Evolutionary conservation across 2,888 invertebrate species (phyloP).

Genomic region (Mystacides longicornis): DNA sequence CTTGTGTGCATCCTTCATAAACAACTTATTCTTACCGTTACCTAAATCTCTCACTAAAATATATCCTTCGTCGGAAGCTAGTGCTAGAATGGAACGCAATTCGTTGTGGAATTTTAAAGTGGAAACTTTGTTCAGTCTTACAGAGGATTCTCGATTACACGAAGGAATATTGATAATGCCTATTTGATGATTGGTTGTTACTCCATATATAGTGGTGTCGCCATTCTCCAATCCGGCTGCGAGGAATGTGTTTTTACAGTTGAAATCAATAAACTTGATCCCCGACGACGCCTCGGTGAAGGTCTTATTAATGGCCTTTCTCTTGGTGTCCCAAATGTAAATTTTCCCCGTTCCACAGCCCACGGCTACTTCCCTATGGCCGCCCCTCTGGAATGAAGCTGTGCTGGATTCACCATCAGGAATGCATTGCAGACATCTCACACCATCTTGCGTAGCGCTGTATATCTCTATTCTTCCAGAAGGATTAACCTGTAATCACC

Average conservation of each 20-base stretch:
- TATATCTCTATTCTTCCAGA: conserved; percentile 43
- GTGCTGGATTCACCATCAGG: conserved; percentile 45
- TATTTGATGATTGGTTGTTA: conserved; percentile 45
- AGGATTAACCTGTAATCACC: conserved; percentile 42
- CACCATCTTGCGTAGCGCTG: conserved; percentile 40
- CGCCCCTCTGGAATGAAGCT: conserved; percentile 43
- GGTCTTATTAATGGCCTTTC: conserved; percentile 41
- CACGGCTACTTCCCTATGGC: conserved; percentile 42
- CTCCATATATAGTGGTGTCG: conserved; percentile 45
- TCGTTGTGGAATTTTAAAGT: conserved; percentile 47
- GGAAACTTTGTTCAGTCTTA: conserved; percentile 43
- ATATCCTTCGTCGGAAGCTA: conserved; percentile 49
- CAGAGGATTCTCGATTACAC: conserved; percentile 42
- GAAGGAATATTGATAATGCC: conserved; percentile 39
- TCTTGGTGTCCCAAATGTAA: conserved; percentile 46
- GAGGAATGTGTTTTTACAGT: conserved; percentile 43
- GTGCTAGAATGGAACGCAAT: conserved; percentile 39
- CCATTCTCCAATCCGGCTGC: conserved; percentile 46
- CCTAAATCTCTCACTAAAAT: conserved; percentile 41
- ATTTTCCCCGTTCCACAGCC: conserved; percentile 44
- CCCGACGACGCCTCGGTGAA: conserved; percentile 39
- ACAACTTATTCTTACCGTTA: conserved; percentile 43
- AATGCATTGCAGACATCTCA: conserved; percentile 42
- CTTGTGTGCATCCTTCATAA: conserved; percentile 47
- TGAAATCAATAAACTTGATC: conserved; percentile 42